Base-by-base conservation (phyloP, 2,888 invertebrate species). In the Meganola albula region DNA sequence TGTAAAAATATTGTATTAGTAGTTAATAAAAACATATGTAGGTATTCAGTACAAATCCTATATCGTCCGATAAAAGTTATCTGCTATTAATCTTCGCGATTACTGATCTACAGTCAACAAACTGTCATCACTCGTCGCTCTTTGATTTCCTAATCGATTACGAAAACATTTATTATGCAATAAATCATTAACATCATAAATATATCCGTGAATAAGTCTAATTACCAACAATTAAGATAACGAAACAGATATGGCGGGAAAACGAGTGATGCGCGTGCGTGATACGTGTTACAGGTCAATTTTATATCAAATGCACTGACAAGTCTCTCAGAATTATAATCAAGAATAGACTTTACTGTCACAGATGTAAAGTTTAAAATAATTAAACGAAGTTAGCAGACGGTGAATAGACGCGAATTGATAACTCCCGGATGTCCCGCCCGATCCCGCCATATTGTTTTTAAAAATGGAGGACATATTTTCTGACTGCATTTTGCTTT, bases 361-460 rank as follows among this genome's bases (percentile, higher is more conserved):
- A 12, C 9, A 1, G 0, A 0, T 1, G 12, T 28, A 33, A 1
- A 32, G 25, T 32, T 12, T 2, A 2, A 10, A 27, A 4, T 5
- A 22, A 26, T 40, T 14, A 26, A 18, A 9, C 27, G 24, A 24
- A 22, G 16, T 10, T 27, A 37, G 46, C 44, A 67, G 67, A 69
- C 68, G 40, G 43, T 44, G 37, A 43, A 54, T 49, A 64, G 69
- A 65, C 66, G 28, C 28, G 32, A 44, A 37, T 28, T 25, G 53
- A 57, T 58, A 62, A 49, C 44, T 53, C 60, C 63, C 68, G 67
- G 70, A 69, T 58, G 49, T 45, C 53, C 56, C 56, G 43, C 26
- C 27, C n/a, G n/a, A n/a, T n/a, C n/a, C n/a, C n/a, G n/a, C n/a
- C n/a, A n/a, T n/a, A n/a, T n/a, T n/a, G n/a, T n/a, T n/a, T n/a